phyloP scores from a whole-genome alignment of 2,113 vertebrate genomes.

The Hippopotamus amphibius region DNA sequence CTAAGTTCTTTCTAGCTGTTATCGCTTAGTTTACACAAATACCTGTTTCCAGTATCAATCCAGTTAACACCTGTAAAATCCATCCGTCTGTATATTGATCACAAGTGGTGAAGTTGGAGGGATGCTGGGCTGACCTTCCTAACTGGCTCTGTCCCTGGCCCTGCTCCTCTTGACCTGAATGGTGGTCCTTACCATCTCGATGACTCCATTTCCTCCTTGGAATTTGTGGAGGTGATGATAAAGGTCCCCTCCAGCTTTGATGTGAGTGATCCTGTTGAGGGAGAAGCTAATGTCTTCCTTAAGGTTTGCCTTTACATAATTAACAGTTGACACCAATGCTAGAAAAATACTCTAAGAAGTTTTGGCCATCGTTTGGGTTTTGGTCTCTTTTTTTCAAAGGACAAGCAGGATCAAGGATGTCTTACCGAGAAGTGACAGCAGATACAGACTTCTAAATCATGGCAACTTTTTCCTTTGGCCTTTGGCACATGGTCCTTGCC shows the following conservation, averaged over 20 bases:
- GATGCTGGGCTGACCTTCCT: background rate
- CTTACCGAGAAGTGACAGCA: background rate
- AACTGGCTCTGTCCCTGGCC: background rate
- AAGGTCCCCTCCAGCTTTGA: background rate
- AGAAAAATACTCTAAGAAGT: background rate
- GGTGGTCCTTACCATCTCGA: background rate
- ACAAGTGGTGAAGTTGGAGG: background rate
- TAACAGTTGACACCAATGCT: background rate
- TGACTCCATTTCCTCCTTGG: background rate
- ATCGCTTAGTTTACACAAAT: background rate
- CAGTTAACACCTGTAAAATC: background rate
- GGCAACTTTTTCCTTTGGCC: background rate
- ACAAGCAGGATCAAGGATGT: background rate
- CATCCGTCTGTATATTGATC: background rate
- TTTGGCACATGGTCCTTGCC: background rate
- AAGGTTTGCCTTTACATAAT: background rate
- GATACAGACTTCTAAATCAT: background rate
- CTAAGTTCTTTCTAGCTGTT: background rate
- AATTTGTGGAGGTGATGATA: background rate
- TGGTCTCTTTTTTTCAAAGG: background rate
- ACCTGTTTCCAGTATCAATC: background rate
- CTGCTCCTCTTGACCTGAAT: background rate
- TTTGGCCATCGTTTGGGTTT: background rate
- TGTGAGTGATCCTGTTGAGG: background rate
- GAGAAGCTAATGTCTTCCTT: background rate